Evolutionary conservation across 2,797 vertebrate species (phyloP), one percentile per base, ranked within the genome.

Genomic region (Limosa lapponica): DNA sequence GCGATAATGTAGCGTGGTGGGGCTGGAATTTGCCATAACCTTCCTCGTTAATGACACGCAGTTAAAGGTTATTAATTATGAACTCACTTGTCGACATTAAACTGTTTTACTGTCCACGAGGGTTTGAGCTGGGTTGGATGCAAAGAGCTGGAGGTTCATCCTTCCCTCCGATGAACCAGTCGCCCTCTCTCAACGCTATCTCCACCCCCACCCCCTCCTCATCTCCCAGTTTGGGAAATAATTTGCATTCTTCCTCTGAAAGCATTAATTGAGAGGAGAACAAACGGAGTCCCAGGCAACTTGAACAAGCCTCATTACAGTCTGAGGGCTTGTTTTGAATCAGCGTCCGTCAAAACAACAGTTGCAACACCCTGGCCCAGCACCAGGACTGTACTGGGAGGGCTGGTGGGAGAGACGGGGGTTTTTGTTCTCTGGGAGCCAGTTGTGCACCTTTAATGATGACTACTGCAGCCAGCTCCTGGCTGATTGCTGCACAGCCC

Each of bases 221-320:
- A 0, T 41, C 37, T 51, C 32, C 65, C 52, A 80, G 1, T 95
- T 72, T 91, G 67, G 89, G 84, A 74, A 97, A 93, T 73, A 90
- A 93, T 97, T 94, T 94, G 71, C 89, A 94, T 97, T 96, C 89
- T 96, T 95, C 83, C 67, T 82, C 55, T 93, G 91, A 85, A 97
- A 92, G 80, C 83, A 8, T 95, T 96, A 96, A 97, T 95, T 96
- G 94, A 95, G 82, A 67, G 61, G 67, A 92, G 91, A 88, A 96
- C 91, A 95, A 96, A 92, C 0, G 19, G 52, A 95, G 74, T 93
- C 87, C 83, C 77, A 72, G 84, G 69, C 89, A 64, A 52, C 85
- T 51, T 65, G 90, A 95, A 55, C 54, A 80, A 90, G 69, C 77
- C 91, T 94, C 78, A 62, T 95, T 89, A 89, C 64, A 36, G 88